These are phyloP conservation scores for Erannis defoliaria DNA, from an alignment of 2,888 invertebrate genomes.

Conservation along the genomic window DNA sequence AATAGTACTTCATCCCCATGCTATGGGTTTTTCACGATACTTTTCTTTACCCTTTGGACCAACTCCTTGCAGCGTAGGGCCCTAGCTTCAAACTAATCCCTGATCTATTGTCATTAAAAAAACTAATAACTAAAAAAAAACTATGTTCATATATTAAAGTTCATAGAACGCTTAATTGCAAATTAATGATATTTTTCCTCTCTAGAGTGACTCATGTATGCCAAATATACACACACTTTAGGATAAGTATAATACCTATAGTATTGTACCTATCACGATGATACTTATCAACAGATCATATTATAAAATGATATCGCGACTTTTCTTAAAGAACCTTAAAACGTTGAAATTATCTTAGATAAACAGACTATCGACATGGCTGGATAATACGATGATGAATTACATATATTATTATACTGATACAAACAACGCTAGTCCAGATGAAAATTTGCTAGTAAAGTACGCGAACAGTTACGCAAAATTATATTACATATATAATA, in stretches of 20 bases:
- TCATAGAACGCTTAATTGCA: too few relatives aligned
- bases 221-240: neutral
- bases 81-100: too few relatives aligned
- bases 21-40: too few relatives aligned
- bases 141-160: too few relatives aligned
- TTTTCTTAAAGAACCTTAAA: neutral
- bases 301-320: neutral
- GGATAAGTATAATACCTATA: neutral
- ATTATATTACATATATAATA: neutral
- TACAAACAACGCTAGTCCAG: neutral
- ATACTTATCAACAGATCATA: conserved; percentile 3
- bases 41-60: too few relatives aligned
- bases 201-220: too few relatives aligned
- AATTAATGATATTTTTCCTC: too few relatives aligned
- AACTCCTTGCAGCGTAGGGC: too few relatives aligned
- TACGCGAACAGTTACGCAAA: neutral
- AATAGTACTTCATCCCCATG: too few relatives aligned
- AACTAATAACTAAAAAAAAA: too few relatives aligned
- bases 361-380: neutral
- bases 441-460: neutral
- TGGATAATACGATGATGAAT: neutral
- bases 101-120: too few relatives aligned
- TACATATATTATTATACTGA: conserved; percentile 8
- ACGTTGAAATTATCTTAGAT: too few relatives aligned
- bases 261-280: neutral